Percentiles rank a stretch among this genome's conserved stretches.
phyloP scores from a whole-genome alignment of 2,113 vertebrate species.

The Herpailurus yagouaroundi region DNA sequence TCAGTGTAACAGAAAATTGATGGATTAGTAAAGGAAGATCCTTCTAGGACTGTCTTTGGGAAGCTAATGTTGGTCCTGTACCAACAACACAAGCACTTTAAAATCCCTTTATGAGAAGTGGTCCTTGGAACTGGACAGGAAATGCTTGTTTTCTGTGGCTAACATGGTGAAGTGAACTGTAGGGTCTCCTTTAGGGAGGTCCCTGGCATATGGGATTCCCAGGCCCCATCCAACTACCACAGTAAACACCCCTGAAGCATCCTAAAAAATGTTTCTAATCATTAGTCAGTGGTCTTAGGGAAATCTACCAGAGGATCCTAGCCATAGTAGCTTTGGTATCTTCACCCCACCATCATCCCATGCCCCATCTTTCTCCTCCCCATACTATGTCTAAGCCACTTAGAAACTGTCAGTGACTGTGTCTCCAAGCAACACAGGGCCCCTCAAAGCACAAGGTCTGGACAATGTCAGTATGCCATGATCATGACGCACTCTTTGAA shows the following conservation, averaged over 20 bases:
- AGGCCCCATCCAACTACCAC: not conserved
- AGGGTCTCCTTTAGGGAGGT: not conserved
- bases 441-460: not conserved
- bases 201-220: not conserved
- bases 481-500: not conserved
- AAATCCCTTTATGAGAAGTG: not conserved
- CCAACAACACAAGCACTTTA: not conserved
- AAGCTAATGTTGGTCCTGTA: not conserved
- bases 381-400: not conserved
- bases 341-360: not conserved
- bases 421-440: not conserved
- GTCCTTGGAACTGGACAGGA: not conserved
- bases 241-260: not conserved
- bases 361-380: not conserved
- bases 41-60: not conserved
- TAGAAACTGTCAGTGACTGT: not conserved
- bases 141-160: not conserved
- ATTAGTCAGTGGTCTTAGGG: not conserved
- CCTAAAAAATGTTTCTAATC: not conserved
- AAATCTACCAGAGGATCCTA: not conserved
- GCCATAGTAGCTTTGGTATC: not conserved
- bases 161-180: accelerated
- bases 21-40: not conserved
- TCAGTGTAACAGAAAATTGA: not conserved
- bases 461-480: not conserved